Percentiles rank a stretch among this genome's conserved stretches.
Conservation (phyloP, 23 tunicate species). For the Trididemnum nubilum region DNA sequence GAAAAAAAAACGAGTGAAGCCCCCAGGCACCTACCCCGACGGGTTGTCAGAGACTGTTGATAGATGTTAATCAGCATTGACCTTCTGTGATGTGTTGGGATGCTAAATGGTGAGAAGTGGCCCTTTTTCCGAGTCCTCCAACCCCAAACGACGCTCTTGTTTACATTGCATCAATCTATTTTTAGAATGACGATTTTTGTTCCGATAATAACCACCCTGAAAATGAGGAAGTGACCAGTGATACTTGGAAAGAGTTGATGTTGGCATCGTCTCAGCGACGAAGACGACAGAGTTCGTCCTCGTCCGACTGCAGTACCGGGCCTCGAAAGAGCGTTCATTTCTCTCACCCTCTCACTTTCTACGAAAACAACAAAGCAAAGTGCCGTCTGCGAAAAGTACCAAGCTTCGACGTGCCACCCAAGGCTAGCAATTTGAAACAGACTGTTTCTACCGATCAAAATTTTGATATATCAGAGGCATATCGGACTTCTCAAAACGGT, state of each 20-base stretch:
- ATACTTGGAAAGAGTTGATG: conserved; percentile 43
- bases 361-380: conserved; percentile 42
- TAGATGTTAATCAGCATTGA: no score
- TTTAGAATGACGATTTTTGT: no score
- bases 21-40: no score
- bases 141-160: no score
- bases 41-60: no score
- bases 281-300: conserved; percentile 52
- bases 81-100: no score
- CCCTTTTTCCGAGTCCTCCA: no score
- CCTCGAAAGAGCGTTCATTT: conserved; percentile 59
- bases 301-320: conserved; percentile 63
- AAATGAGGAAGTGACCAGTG: no score
- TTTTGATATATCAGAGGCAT: conserved; percentile 19
- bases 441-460: background rate
- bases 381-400: conserved; percentile 15
- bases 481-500: conserved; percentile 5
- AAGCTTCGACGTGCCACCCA: conserved; percentile 16
- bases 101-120: no score
- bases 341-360: conserved; percentile 65
- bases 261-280: conserved; percentile 24
- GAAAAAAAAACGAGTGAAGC: no score
- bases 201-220: no score
- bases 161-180: no score
- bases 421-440: conserved; percentile 49